A percentile compares a stretch with the other conserved stretches of the same genome.
These are phyloP conservation scores for Drosophila anomalata DNA, from an alignment of 2,888 invertebrate species.

Conservation along the genomic window DNA sequence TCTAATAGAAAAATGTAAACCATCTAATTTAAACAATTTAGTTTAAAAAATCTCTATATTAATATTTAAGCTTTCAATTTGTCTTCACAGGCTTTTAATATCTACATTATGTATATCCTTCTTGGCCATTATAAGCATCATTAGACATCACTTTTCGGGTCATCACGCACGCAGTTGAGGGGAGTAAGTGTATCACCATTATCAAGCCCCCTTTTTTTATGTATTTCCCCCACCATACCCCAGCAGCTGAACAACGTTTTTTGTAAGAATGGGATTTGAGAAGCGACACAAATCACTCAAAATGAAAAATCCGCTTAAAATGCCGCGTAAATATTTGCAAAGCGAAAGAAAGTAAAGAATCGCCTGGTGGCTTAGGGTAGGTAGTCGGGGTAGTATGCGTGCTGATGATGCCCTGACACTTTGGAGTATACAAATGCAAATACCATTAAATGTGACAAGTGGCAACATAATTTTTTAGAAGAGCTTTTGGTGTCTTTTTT, in stretches of 20 bases:
- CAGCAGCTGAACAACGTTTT: conserved; percentile 47
- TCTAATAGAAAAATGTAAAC: too few species aligned
- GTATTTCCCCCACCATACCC: background rate
- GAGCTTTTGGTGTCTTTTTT: conserved; percentile 34
- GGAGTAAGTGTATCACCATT: conserved; percentile 32
- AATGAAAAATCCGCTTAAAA: conserved; percentile 78
- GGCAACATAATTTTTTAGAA: conserved; percentile 81
- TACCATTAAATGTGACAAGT: conserved; percentile 81
- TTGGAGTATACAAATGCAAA: conserved; percentile 79
- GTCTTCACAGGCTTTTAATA: background rate
- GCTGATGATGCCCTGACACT: conserved; percentile 68
- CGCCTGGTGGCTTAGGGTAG: conserved; percentile 7
- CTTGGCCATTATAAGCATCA: conserved; percentile 58
- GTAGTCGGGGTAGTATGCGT: conserved; percentile 46
- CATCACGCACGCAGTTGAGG: conserved; percentile 59
- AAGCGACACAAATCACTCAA: conserved; percentile 77
- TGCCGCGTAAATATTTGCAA: conserved; percentile 77
- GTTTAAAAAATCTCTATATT: background rate
- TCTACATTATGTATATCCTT: conserved; percentile 5
- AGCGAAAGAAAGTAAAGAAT: conserved; percentile 54
- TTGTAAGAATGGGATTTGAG: conserved; percentile 61
- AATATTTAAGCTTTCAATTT: background rate
- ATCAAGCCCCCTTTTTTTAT: conserved; percentile 4
- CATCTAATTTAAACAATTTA: too few species aligned
- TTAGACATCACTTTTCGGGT: conserved; percentile 80